A percentile compares a stretch with the other conserved stretches of the same genome.
phyloP scores from a whole-genome alignment of 2,113 vertebrate species.

The Tychaedon coryphoeus region DNA sequence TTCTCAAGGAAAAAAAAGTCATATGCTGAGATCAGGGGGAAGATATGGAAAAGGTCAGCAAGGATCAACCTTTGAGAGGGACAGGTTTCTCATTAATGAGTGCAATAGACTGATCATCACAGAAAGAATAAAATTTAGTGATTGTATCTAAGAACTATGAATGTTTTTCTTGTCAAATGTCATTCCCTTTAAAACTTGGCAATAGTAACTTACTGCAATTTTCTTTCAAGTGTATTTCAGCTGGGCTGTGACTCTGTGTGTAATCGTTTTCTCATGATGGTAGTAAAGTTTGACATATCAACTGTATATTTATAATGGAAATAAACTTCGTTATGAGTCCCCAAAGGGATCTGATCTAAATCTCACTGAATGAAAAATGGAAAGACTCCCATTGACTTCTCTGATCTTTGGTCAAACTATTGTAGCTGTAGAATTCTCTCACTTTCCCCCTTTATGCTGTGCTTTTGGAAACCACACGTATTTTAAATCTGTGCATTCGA shows the following conservation, averaged over 20 bases:
- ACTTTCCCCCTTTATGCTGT: background rate
- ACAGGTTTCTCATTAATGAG: background rate
- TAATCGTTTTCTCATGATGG: conserved; percentile 49
- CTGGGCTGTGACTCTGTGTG: conserved; percentile 16
- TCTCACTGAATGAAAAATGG: conserved; percentile 30
- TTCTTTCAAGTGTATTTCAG: conserved; percentile 51
- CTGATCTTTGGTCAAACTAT: conserved; percentile 30
- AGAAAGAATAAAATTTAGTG: background rate
- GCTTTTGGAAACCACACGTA: background rate
- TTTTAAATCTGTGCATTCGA: background rate
- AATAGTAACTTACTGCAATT: background rate
- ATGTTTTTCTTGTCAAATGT: conserved; percentile 42
- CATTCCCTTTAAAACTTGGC: conserved; percentile 33
- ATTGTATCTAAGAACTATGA: conserved; percentile 14
- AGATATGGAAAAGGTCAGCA: background rate
- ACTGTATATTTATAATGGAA: conserved; percentile 47
- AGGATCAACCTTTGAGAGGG: background rate
- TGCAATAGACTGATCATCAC: background rate
- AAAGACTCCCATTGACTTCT: conserved; percentile 25
- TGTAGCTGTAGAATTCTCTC: background rate
- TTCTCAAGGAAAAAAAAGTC: background rate
- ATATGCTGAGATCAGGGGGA: background rate
- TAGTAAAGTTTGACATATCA: conserved; percentile 43
- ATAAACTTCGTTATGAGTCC: conserved; percentile 41
- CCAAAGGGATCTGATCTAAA: conserved; percentile 48